Percentiles rank a stretch among this genome's conserved stretches.
These are phyloP conservation scores for Ceramica pisi DNA, from an alignment of 2,888 invertebrate species.

Conservation along the genomic window DNA sequence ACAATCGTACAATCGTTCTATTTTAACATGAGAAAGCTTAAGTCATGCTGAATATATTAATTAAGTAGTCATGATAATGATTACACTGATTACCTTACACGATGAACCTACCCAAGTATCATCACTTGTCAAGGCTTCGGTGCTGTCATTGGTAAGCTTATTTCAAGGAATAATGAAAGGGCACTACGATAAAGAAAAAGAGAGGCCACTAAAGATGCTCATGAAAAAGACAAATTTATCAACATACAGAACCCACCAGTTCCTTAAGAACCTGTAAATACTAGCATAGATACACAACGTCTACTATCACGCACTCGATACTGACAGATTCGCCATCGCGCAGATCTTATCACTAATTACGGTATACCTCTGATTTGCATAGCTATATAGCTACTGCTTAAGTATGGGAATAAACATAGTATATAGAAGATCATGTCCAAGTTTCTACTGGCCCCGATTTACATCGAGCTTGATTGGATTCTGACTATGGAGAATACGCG, in stretches of 20 bases:
- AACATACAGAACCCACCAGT: slow-evolving; percentile 28
- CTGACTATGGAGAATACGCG: neutral
- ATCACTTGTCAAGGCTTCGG: neutral
- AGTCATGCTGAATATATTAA: too few species aligned
- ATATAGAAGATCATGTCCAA: neutral
- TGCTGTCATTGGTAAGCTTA: neutral
- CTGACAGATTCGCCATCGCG: slow-evolving; percentile 43
- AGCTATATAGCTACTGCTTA: neutral
- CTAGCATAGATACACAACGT: slow-evolving; percentile 32
- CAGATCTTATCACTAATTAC: slow-evolving; percentile 57
- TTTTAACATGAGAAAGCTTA: too few species aligned
- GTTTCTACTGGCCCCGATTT: slow-evolving; percentile 11
- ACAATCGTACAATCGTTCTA: too few species aligned
- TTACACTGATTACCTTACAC: too few species aligned
- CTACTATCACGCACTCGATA: slow-evolving; percentile 46
- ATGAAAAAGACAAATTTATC: neutral
- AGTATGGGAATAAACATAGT: slow-evolving; percentile 11
- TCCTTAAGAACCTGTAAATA: slow-evolving; percentile 22
- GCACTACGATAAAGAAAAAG: neutral
- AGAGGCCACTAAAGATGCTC: neutral
- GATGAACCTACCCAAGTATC: neutral
- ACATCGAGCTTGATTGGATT: neutral
- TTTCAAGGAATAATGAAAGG: neutral
- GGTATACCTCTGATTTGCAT: slow-evolving; percentile 31
- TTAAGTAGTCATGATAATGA: too few species aligned